Evolutionary conservation across 1,140 invertebrate genomes (phyloP), one percentile per base, ranked within the genome.

Genomic region (Drosophila setifemur): DNA sequence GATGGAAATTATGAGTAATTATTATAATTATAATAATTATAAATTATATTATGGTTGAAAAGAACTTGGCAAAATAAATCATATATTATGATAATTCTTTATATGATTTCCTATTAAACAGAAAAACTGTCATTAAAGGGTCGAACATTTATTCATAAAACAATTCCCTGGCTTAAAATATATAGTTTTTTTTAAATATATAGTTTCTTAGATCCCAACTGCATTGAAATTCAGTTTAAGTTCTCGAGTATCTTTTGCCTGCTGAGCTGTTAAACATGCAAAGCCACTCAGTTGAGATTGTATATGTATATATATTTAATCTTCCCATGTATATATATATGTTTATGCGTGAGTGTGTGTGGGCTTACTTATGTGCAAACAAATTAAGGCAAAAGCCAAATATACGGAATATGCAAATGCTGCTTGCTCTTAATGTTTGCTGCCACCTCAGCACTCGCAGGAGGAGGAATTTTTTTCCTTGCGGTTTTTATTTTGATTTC

Each of bases 321-420:
- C n/a, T n/a, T n/a, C n/a, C n/a, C n/a, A n/a, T n/a, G n/a, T n/a
- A n/a, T n/a, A n/a, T n/a, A n/a, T n/a, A n/a, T n/a, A n/a, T n/a
- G n/a, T n/a, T n/a, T n/a, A n/a, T n/a, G n/a, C n/a, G n/a, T n/a
- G n/a, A n/a, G n/a, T 37, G 47, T 40, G 42, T 49, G 29, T 44
- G 47, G 47, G 74, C 47, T 42, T 75, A 54, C 28, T 61, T 70
- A 71, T 49, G 67, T 44, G 69, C 66, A 69, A 66, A 69, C 67
- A 86, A 86, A 86, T 86, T 86, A 86, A 87, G 72, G n/a, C 68
- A 53, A 61, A 77, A 73, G 66, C 50, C 55, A 67, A 75, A 81
- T 57, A 83, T 68, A 82, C 55, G 74, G 14, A 79, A 85, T 81
- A 86, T 86, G 81, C 72, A 86, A 86, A 86, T 86, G 75, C 73